phyloP scores from a whole-genome alignment of 1,140 invertebrate species.

The Drosophila sechellia region DNA sequence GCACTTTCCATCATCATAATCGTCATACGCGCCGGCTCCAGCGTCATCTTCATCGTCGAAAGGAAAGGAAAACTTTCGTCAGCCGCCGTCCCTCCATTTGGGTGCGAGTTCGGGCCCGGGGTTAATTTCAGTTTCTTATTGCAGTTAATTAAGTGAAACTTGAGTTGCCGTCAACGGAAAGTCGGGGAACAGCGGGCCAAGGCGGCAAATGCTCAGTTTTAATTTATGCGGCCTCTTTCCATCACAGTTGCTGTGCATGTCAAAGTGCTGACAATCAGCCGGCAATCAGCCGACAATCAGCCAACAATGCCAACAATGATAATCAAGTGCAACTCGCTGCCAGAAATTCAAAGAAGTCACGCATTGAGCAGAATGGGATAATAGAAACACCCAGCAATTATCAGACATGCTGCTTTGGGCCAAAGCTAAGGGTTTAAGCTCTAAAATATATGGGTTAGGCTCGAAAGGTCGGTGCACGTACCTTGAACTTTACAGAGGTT shows the following conservation, averaged over 20 bases:
- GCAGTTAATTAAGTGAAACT: conserved; percentile 81
- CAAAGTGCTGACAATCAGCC: conserved; percentile 66
- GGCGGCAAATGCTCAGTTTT: conserved; percentile 49
- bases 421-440: not conserved
- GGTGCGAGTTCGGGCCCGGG: conserved; percentile 25
- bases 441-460: too few species aligned
- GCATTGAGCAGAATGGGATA: not conserved
- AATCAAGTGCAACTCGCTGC: conserved; percentile 12
- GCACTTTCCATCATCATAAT: conserved; percentile 54
- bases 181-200: not conserved
- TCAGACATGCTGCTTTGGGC: not conserved
- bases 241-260: conserved; percentile 48
- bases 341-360: conserved; percentile 1
- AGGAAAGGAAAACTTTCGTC: conserved; percentile 45
- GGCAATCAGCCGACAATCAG: conserved; percentile 31
- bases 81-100: conserved; percentile 24
- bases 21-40: conserved; percentile 3
- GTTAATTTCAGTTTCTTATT: conserved; percentile 79
- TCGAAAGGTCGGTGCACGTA: too few species aligned
- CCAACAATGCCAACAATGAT: conserved; percentile 39
- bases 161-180: conserved; percentile 44
- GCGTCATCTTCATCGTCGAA: conserved; percentile 19
- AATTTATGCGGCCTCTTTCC: conserved; percentile 61
- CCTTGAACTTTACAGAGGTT: too few species aligned
- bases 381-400: not conserved